Conservation (phyloP, 2,113 vertebrate genomes). For the Baryphthengus martii region DNA sequence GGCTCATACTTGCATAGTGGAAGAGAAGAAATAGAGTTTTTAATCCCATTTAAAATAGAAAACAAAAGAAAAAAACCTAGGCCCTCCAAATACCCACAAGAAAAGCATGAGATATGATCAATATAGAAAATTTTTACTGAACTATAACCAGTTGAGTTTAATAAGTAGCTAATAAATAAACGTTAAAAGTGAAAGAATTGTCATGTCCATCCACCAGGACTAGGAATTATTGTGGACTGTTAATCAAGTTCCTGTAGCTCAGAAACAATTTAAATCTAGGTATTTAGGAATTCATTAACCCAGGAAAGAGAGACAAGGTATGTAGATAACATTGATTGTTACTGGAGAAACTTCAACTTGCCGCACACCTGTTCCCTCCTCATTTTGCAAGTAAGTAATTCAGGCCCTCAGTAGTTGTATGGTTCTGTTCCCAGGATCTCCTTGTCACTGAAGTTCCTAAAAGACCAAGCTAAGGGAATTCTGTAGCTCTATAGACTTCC, state of each 20-base stretch:
- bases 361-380: neutral
- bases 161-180: neutral
- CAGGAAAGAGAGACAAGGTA: neutral
- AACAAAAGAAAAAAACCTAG: neutral
- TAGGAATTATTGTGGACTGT: neutral
- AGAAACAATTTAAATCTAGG: neutral
- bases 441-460: neutral
- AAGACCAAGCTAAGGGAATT: neutral
- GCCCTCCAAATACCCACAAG: neutral
- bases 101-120: neutral
- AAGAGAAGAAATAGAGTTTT: neutral
- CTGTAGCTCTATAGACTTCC: neutral
- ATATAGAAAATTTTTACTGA: neutral
- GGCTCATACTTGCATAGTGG: fast-evolving
- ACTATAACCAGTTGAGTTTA: neutral
- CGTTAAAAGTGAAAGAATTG: neutral
- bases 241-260: neutral
- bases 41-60: neutral
- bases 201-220: neutral
- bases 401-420: neutral
- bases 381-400: neutral
- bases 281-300: neutral
- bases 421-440: neutral
- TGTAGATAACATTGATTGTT: neutral
- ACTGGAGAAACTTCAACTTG: neutral